phyloP scores from a whole-genome alignment of 1,140 invertebrate species.

The Cataglyphis hispanica region DNA sequence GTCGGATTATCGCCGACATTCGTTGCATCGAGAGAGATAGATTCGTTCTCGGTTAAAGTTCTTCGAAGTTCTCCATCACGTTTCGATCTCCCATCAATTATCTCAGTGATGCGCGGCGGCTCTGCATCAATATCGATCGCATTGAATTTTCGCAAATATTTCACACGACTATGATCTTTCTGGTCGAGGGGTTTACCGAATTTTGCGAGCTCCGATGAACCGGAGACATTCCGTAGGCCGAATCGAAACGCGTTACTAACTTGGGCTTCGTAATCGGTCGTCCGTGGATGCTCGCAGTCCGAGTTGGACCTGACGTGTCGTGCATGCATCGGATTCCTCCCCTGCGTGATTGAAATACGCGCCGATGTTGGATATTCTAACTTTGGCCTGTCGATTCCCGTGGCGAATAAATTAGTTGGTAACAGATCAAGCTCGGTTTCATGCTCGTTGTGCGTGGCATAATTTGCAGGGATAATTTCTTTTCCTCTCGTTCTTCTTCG shows the following conservation, averaged over 20 bases:
- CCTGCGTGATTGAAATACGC: conserved; percentile 50
- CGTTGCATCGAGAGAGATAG: background rate
- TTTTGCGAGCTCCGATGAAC: conserved; percentile 1
- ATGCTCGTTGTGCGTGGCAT: background rate
- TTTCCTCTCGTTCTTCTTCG: background rate
- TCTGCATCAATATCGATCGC: background rate
- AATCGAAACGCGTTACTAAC: conserved; percentile 14
- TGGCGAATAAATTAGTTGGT: background rate
- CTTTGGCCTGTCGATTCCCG: background rate
- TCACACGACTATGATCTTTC: background rate
- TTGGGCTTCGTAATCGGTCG: background rate
- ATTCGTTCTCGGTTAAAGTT: background rate
- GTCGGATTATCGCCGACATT: conserved; percentile 32
- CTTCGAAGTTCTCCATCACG: background rate
- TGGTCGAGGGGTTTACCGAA: background rate
- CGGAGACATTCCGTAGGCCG: conserved; percentile 30
- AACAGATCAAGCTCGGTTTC: background rate
- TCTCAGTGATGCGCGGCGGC: background rate
- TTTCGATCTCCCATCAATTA: background rate
- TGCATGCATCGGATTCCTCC: conserved; percentile 43
- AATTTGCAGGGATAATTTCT: background rate
- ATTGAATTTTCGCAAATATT: conserved; percentile 7
- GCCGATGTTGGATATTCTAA: background rate
- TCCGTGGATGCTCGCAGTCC: conserved; percentile 4
- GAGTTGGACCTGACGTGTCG: background rate